A percentile compares a stretch with the other conserved stretches of the same genome.
These are phyloP conservation scores for Turnix velox DNA, from an alignment of 2,113 vertebrate genomes.

Conservation along the genomic window DNA sequence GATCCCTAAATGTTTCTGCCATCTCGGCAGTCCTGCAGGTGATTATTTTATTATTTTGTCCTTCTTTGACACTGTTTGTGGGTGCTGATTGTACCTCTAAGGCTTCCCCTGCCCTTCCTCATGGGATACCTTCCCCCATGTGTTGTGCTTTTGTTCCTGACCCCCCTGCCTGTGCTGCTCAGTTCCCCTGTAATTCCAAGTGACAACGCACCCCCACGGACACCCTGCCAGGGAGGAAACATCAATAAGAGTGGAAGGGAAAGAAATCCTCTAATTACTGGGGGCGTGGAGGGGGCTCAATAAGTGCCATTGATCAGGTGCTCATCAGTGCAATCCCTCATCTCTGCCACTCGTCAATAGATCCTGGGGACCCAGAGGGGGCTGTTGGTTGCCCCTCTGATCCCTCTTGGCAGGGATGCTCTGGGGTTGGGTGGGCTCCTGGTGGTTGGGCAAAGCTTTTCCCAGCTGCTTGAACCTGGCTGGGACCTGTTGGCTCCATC, in stretches of 20 bases:
- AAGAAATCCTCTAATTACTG: not conserved
- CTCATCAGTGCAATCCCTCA: not conserved
- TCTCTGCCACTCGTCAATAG: conserved; percentile 66
- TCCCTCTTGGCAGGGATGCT: conserved; percentile 6
- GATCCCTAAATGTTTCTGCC: not conserved
- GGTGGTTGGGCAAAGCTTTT: not conserved
- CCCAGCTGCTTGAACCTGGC: not conserved
- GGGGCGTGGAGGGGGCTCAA: not conserved
- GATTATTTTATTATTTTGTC: not conserved
- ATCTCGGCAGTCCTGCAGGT: rapidly evolving
- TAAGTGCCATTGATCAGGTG: not conserved
- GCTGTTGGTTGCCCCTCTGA: conserved; percentile 24
- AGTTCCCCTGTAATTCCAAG: not conserved
- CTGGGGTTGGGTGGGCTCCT: not conserved
- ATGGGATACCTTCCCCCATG: rapidly evolving
- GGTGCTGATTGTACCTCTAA: rapidly evolving
- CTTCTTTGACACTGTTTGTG: not conserved
- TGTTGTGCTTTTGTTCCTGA: rapidly evolving
- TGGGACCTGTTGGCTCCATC: not conserved
- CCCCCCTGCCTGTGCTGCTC: not conserved
- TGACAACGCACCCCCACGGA: not conserved
- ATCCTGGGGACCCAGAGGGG: not conserved
- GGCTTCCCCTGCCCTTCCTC: not conserved
- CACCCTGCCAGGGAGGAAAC: not conserved
- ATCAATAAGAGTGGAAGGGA: not conserved